A percentile compares a stretch with the other conserved stretches of the same genome.
These are phyloP conservation scores for Desmodus rotundus DNA, from an alignment of 2,113 vertebrate species.

Conservation along the genomic window DNA sequence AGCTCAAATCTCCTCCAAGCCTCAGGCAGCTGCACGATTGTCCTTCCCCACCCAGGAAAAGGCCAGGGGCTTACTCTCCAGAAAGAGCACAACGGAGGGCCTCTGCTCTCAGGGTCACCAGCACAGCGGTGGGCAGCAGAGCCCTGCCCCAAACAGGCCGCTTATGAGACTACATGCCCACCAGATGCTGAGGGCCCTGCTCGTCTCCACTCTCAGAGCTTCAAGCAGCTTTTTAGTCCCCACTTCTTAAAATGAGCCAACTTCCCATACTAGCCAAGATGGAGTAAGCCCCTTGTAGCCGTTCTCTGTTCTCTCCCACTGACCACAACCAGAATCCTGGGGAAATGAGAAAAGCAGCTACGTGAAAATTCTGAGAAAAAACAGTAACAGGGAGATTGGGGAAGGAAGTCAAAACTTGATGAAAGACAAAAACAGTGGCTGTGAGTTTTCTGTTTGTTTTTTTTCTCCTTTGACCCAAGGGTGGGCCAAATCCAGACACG, in stretches of 20 bases:
- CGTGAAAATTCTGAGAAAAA: not conserved
- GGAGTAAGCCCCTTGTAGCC: not conserved
- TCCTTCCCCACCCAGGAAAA: not conserved
- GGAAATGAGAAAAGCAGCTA: not conserved
- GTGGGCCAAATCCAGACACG: not conserved
- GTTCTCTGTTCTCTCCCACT: not conserved
- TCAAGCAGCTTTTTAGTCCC: not conserved
- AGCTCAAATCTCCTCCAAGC: not conserved
- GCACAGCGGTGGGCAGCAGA: not conserved
- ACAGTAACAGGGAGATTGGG: not conserved
- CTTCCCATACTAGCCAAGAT: no score
- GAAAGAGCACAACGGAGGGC: not conserved
- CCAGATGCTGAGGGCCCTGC: not conserved
- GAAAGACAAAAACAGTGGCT: not conserved
- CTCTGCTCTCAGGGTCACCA: not conserved
- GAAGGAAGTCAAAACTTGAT: not conserved
- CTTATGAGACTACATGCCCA: not conserved
- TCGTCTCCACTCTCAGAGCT: not conserved
- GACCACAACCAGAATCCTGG: not conserved
- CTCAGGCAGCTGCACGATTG: no score
- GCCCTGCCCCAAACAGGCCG: accelerated
- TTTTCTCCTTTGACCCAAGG: not conserved
- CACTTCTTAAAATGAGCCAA: not conserved
- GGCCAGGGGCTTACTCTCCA: not conserved
- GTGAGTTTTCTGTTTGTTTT: not conserved